Evolutionary conservation across 2,888 invertebrate genomes (phyloP).

Genomic region (Seladonia tumulorum): DNA sequence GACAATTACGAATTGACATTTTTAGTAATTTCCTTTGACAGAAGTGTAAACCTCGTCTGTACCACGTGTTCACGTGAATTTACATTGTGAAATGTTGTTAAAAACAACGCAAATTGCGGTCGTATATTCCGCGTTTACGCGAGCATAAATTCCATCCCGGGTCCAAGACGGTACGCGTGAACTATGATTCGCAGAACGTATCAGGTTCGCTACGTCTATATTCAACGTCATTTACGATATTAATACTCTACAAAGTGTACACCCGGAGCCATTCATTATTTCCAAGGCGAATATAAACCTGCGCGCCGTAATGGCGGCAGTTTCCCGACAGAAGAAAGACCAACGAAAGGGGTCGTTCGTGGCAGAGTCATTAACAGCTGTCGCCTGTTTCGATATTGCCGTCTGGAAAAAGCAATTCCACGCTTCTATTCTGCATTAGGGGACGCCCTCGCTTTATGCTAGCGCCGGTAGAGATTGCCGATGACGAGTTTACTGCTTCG

Average conservation of each 20-base stretch:
- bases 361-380: constrained; percentile 58
- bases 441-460: constrained; percentile 22
- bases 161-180: not conserved
- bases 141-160: not conserved
- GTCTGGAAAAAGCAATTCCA: constrained; percentile 29
- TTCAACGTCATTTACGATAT: constrained; percentile 21
- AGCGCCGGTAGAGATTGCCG: constrained; percentile 25
- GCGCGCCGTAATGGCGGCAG: constrained; percentile 26
- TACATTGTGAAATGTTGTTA: not conserved
- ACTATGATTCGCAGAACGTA: constrained; percentile 14
- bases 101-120: not conserved
- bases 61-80: too few species aligned
- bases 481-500: constrained; percentile 47
- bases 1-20: too few species aligned
- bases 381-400: constrained; percentile 39
- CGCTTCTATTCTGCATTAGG: constrained; percentile 44
- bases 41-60: not conserved
- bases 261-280: constrained; percentile 37
- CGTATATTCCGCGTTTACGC: not conserved
- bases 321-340: constrained; percentile 39
- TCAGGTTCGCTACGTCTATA: constrained; percentile 18
- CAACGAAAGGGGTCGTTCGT: constrained; percentile 42
- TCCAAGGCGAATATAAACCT: constrained; percentile 48
- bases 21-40: too few species aligned
- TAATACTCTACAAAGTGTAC: constrained; percentile 28